A percentile compares a stretch with the other conserved stretches of the same genome.
Evolutionary conservation across 2,113 vertebrate species (phyloP).

Genomic region (Sapajus apella): DNA sequence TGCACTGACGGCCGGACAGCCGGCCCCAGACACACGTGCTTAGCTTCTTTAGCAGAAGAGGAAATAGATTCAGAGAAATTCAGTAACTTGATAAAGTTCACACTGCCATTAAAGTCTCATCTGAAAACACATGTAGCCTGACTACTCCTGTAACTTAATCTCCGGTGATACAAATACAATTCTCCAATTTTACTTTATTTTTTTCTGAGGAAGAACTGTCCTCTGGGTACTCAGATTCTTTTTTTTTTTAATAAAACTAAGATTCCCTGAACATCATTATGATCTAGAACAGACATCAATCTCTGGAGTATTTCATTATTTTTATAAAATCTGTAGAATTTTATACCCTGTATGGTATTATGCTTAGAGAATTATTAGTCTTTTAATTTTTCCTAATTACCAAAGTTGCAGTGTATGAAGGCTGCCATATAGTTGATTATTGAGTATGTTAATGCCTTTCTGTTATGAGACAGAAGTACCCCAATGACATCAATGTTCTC

Average conservation of each 20-base stretch:
- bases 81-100: background rate
- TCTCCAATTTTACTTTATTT: constrained; percentile 32
- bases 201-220: background rate
- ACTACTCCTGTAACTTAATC: background rate
- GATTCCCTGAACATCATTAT: background rate
- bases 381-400: background rate
- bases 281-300: background rate
- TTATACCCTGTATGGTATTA: background rate
- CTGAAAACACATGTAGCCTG: background rate
- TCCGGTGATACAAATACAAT: background rate
- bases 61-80: background rate
- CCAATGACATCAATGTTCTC: background rate
- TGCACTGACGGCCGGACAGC: background rate
- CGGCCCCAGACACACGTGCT: background rate
- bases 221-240: background rate
- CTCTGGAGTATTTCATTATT: background rate
- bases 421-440: background rate
- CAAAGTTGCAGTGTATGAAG: background rate
- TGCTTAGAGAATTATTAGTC: background rate
- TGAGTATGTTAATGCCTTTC: background rate
- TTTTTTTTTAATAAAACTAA: background rate
- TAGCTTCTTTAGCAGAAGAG: background rate
- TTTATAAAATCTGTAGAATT: background rate
- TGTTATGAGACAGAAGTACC: background rate
- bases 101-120: background rate